Percentiles rank a stretch among this genome's conserved stretches.
phyloP scores from a whole-genome alignment of 2,888 invertebrate species.

The Drosophila vallismaia region DNA sequence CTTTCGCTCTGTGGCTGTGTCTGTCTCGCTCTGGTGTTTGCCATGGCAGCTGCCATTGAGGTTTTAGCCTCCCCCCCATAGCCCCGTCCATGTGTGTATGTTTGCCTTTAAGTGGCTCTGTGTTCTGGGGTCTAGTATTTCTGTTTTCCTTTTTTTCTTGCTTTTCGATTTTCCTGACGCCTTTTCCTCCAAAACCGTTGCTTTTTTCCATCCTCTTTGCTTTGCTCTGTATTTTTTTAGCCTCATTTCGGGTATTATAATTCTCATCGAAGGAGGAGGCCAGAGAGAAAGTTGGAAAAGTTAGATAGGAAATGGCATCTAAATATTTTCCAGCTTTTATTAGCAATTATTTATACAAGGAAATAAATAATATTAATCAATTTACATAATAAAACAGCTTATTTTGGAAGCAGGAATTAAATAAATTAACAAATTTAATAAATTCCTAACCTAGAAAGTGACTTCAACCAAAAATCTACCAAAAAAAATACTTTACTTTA shows the following conservation, averaged over 20 bases:
- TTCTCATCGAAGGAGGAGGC: not conserved
- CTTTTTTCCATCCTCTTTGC: slow-evolving; percentile 21
- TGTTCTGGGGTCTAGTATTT: slow-evolving; percentile 22
- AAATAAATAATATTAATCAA: too few species aligned
- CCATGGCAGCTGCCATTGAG: slow-evolving; percentile 57
- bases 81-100: not conserved
- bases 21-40: slow-evolving; percentile 45
- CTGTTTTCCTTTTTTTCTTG: slow-evolving; percentile 30
- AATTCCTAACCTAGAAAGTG: too few species aligned
- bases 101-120: slow-evolving; percentile 31
- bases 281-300: not conserved
- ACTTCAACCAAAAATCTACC: too few species aligned
- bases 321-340: too few species aligned
- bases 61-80: slow-evolving; percentile 11
- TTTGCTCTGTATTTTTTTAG: slow-evolving; percentile 1
- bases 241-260: slow-evolving; percentile 6
- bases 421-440: too few species aligned
- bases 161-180: slow-evolving; percentile 50
- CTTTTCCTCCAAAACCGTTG: slow-evolving; percentile 44
- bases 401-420: too few species aligned
- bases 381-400: too few species aligned
- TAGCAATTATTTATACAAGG: too few species aligned
- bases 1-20: slow-evolving; percentile 2
- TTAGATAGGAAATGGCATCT: too few species aligned
- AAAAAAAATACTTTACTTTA: too few species aligned